Evolutionary conservation across 2,113 vertebrate species (phyloP), one percentile per base, ranked within the genome.

Genomic region (Diglossa brunneiventris): DNA sequence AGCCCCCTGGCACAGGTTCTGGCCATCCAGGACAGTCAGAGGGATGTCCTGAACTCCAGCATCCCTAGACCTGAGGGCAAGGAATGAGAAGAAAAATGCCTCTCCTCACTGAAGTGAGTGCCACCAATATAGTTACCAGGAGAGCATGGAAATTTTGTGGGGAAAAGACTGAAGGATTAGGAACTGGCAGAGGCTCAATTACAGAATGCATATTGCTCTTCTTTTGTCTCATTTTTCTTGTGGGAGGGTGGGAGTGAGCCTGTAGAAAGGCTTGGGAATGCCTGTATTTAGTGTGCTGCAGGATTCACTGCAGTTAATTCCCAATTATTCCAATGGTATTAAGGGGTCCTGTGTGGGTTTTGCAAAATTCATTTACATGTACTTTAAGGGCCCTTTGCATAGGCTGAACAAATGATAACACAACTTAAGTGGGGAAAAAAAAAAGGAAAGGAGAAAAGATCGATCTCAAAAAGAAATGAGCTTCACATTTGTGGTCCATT

Each of bases 291-390:
- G 62, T 23, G 56, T 83, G 55, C 59, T 80, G 47, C 90, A 92
- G 89, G 59, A 93, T 87, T 90, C 89, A 44, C 50, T 93, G 47
- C 64, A 78, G 68, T 68, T 90, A 90, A 96, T 37, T 35, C 64
- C 27, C 42, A 75, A 3, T 93, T 97, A 89, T 72, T 94, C 73
- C 84, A 87, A 8, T 31, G 69, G 83, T 87, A 89, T 94, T 93
- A 94, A 90, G 50, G 83, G 66, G 69, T 89, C 83, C 91, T 92
- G 24, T 63, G 92, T 92, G 94, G 44, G 39, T 92, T 97, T 92
- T 94, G 87, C 44, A 93, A 88, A 94, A 95, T 94, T 94, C 68
- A 94, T 94, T 94, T 94, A 56, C 52, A 72, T 75, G 61, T 83
- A 70, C 47, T 95, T 93, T 56, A 72, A 90, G 35, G 72, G 42